Percentiles rank a stretch among this genome's conserved stretches.
phyloP scores from a whole-genome alignment of 2,888 invertebrate species.

The Idaea biselata region DNA sequence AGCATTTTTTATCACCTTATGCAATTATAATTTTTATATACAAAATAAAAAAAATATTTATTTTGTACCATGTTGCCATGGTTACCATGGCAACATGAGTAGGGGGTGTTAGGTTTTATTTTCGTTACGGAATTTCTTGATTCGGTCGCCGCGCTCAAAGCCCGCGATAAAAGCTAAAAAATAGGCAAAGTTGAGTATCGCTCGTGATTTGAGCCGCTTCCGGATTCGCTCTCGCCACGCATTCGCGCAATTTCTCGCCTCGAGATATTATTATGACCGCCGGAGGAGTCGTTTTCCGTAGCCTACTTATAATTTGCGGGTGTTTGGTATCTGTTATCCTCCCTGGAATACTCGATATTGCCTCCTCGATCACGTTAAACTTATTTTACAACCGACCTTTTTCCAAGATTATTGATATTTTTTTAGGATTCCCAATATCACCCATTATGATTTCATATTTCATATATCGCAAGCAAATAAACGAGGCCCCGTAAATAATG shows the following conservation, averaged over 20 bases:
- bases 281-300: slow-evolving; percentile 67
- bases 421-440: slow-evolving; percentile 37
- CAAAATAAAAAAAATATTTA: too few relatives aligned
- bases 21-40: too few relatives aligned
- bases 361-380: slow-evolving; percentile 46
- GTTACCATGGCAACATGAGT: too few relatives aligned
- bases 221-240: slow-evolving; percentile 36
- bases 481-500: slow-evolving; percentile 9
- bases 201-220: slow-evolving; percentile 12
- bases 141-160: too few relatives aligned
- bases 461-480: slow-evolving; percentile 17
- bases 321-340: slow-evolving; percentile 55
- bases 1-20: too few relatives aligned
- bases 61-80: too few relatives aligned
- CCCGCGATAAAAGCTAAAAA: too few relatives aligned
- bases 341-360: slow-evolving; percentile 43
- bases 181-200: not conserved
- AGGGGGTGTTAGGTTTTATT: too few relatives aligned
- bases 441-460: slow-evolving; percentile 24
- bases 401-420: slow-evolving; percentile 44
- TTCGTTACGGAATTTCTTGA: too few relatives aligned
- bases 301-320: slow-evolving; percentile 69
- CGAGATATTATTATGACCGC: slow-evolving; percentile 71
- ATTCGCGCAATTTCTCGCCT: slow-evolving; percentile 63
- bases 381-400: slow-evolving; percentile 47